phyloP scores from a whole-genome alignment of 2,113 vertebrate genomes.

The Periophthalmodon schlosseri region DNA sequence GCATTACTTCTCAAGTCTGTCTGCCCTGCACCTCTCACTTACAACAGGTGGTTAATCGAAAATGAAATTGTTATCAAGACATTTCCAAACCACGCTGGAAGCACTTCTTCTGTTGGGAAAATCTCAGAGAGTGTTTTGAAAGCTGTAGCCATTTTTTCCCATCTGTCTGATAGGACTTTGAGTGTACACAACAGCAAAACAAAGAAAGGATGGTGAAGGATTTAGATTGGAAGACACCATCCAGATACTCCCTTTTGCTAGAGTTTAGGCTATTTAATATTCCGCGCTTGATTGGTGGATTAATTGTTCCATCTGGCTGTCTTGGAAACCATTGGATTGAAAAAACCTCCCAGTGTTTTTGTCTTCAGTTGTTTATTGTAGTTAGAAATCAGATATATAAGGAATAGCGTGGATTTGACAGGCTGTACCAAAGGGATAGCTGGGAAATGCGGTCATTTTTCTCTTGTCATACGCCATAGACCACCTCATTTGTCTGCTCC shows the following conservation, averaged over 20 bases:
- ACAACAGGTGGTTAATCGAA: neutral
- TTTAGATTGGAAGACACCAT: conserved; percentile 46
- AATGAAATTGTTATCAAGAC: conserved; percentile 4
- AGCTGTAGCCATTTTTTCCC: conserved; percentile 37
- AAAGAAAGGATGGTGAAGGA: conserved; percentile 20
- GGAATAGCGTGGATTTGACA: conserved; percentile 50
- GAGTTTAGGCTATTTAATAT: conserved; percentile 78
- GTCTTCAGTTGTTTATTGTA: conserved; percentile 43
- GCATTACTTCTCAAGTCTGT: neutral
- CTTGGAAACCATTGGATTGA: conserved; percentile 62
- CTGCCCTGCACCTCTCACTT: neutral
- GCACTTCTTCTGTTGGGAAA: conserved; percentile 15
- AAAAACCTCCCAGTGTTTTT: conserved; percentile 57
- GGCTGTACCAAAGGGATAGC: conserved; percentile 58
- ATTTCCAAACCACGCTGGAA: conserved; percentile 16
- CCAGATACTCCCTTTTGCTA: conserved; percentile 39
- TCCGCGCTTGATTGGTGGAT: conserved; percentile 80
- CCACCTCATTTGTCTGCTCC: conserved; percentile 75
- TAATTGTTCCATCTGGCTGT: conserved; percentile 88
- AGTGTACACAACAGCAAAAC: conserved; percentile 22
- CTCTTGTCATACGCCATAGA: conserved; percentile 73
- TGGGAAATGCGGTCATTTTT: conserved; percentile 75
- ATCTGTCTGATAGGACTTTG: conserved; percentile 57
- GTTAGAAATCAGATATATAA: conserved; percentile 28
- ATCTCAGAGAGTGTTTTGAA: conserved; percentile 25